Evolutionary conservation across 1,140 invertebrate species (phyloP).

Genomic region (Hesperophylax magnus): DNA sequence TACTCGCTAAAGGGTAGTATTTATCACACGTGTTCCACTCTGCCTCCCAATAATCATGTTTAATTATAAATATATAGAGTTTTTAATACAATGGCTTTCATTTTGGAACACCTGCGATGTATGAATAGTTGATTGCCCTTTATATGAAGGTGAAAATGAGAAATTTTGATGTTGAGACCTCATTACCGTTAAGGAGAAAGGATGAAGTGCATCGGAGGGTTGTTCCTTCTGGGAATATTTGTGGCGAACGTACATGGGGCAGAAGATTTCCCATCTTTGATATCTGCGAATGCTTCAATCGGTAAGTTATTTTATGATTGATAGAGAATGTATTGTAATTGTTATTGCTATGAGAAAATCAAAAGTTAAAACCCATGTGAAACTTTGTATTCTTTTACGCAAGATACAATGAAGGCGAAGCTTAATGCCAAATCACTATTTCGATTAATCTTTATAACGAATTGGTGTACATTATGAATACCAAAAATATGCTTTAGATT

Average conservation of each 20-base stretch:
- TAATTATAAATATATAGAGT: conserved; percentile 19
- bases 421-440: no score
- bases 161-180: background rate
- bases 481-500: no score
- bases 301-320: conserved; percentile 65
- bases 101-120: conserved; percentile 10
- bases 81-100: background rate
- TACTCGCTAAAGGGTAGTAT: background rate
- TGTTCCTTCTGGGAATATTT: background rate
- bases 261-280: conserved; percentile 79
- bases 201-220: background rate
- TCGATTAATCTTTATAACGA: no score
- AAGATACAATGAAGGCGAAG: no score
- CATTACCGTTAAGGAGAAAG: background rate
- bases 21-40: background rate
- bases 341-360: no score
- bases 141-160: conserved; percentile 14
- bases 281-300: conserved; percentile 78
- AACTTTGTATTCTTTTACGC: no score
- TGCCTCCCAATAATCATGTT: background rate
- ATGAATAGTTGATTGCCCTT: conserved; percentile 2
- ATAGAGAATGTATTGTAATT: no score
- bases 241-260: conserved; percentile 49
- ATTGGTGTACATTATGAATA: no score
- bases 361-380: no score